Evolutionary conservation across 2,797 vertebrate species (phyloP).

Genomic region (Mormyrus hasselquistii): DNA sequence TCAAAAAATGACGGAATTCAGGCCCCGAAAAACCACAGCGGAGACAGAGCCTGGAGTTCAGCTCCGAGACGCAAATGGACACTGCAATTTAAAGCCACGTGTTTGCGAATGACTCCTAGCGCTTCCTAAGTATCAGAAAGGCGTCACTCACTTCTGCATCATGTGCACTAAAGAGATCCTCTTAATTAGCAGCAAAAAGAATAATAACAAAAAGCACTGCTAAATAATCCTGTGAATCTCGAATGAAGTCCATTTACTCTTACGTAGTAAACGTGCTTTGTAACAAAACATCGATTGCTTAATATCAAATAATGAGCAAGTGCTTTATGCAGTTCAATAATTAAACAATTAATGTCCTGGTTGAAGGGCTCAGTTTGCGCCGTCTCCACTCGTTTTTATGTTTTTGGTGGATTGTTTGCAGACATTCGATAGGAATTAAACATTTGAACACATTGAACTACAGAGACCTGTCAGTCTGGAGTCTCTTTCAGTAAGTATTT

Average conservation of each 20-base stretch:
- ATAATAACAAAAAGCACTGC: background rate
- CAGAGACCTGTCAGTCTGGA: background rate
- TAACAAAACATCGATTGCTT: background rate
- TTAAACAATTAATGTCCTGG: background rate
- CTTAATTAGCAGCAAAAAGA: background rate
- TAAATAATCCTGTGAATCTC: background rate
- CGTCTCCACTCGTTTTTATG: background rate
- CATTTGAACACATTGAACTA: background rate
- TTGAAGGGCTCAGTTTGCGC: background rate
- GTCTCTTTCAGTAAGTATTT: constrained; percentile 9
- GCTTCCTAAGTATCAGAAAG: background rate
- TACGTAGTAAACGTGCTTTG: background rate
- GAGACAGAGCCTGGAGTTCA: background rate
- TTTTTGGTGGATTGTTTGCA: background rate
- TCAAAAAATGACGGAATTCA: background rate
- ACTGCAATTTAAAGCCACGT: constrained; percentile 1
- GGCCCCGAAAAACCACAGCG: background rate
- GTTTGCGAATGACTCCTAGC: background rate
- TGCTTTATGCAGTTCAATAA: background rate
- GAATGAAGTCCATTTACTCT: background rate
- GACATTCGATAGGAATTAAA: background rate
- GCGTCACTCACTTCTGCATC: background rate
- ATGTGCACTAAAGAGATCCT: background rate
- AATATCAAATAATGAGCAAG: background rate
- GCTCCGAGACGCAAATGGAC: background rate